Evolutionary conservation across 2,797 vertebrate species (phyloP), one percentile per base, ranked within the genome.

Genomic region (Acanthornis magna): DNA sequence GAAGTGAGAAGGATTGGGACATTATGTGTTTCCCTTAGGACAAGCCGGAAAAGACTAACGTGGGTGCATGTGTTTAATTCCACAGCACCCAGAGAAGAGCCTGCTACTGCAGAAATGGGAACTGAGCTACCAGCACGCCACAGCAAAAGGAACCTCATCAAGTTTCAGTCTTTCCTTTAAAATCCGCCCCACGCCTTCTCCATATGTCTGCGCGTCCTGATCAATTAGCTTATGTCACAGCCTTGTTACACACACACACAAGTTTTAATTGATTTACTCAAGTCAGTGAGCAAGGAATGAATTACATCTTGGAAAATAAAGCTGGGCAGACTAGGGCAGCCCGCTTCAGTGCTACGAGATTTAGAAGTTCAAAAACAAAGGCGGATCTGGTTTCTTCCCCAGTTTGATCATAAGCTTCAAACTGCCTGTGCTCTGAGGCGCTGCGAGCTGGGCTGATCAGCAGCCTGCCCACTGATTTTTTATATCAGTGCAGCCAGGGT

Each of bases 221-320:
- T 72, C 87, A 76, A 95, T 93, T 50, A 70, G 40, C 77, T 89
- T 34, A 61, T 29, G 1, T 76, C 89, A 91, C 57, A 94, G 82
- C 66, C 87, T 70, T 73, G 89, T 61, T 48, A 42, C 42, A 82
- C 63, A 77, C 71, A 50, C 47, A 21, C 42, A 54, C 45, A 16
- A 32, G 87, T 61, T 96, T 88, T 89, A 95, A 94, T 91, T 94
- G 92, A 96, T 92, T 96, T 89, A 75, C 92, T 73, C 91, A 60
- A 92, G 88, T 66, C 85, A 86, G 51, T 16, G 79, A 93, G 48
- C 88, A 78, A 92, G 82, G 70, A 79, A 81, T 78, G 89, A 53
- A 95, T 92, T 91, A 86, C 51, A 92, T 84, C 76, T 53, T 47
- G 51, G 62, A 77, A 75, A 88, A 92, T 14, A 70, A 91, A 63